Base-by-base conservation (phyloP, 2,797 vertebrate species). In the Arrhamphus sclerolepis region DNA sequence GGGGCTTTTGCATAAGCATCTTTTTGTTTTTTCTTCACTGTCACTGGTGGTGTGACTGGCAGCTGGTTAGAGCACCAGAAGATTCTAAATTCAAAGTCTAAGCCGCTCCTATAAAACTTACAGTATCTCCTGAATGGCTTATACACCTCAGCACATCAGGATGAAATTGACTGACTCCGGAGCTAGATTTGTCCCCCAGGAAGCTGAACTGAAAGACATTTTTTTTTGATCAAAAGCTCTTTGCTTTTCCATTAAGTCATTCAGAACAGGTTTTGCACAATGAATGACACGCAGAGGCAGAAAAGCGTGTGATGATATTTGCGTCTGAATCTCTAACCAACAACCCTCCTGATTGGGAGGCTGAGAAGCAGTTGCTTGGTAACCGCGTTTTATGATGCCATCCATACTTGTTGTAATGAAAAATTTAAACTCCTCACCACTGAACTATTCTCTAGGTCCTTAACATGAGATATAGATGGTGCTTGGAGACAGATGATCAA, bases 331-430 rank as follows among this genome's bases (percentile, higher is more conserved):
- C 70, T 70, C 51, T 63, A 72, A 63, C 73, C 67, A 70, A 77
- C 80, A 66, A 66, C 72, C 13, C 57, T 0, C 47, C 70, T 88
- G 86, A 91, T 91, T 88, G 86, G 82, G 72, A 85, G 86, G 75
- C 76, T 62, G 63, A 66, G 83, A 81, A 85, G 86, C 88, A 89
- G 92, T 93, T 93, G 92, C 93, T 84, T 92, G 82, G 93, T 91
- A 92, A 94, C 92, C 73, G 58, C 48, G 70, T 88, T 91, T 89
- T 84, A 87, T 62, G 60, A 91, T 83, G 75, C 86, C 83, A 85
- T 85, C 85, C 80, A 60, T 89, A 88, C 85, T 87, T 80, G 75
- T 87, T 81, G 74, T 88, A 70, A 92, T 92, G 77, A 92, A 92
- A 92, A 89, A 92, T 92, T 77, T 78, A 90, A 85, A 83, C 77